These are phyloP conservation scores for Pristiophorus japonicus DNA, from an alignment of 2,113 vertebrate genomes.

Conservation along the genomic window DNA sequence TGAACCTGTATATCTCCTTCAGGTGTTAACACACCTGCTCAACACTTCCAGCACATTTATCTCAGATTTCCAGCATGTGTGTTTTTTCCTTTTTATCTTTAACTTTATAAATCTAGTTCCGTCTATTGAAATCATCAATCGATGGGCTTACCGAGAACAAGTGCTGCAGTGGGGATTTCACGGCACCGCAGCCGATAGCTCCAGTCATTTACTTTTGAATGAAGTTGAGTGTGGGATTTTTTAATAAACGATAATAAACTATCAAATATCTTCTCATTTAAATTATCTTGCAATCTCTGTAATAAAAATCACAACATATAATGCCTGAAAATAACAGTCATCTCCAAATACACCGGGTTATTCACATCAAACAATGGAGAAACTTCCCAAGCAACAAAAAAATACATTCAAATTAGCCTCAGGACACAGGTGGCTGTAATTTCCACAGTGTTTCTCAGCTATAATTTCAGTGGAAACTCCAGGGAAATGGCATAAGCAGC, in stretches of 20 bases:
- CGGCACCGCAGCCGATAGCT: conserved; percentile 66
- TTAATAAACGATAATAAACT: conserved; percentile 72
- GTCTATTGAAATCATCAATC: not conserved
- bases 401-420: not conserved
- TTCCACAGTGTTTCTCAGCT: not conserved
- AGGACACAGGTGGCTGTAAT: not conserved
- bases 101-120: not conserved
- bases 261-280: conserved; percentile 81
- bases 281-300: conserved; percentile 76
- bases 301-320: conserved; percentile 37
- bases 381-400: too few relatives aligned
- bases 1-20: not conserved
- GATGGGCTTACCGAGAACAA: conserved; percentile 67
- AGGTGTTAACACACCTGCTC: not conserved
- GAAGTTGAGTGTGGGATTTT: conserved; percentile 60
- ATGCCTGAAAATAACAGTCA: not conserved
- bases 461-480: not conserved
- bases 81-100: not conserved
- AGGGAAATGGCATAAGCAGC: not conserved
- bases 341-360: not conserved
- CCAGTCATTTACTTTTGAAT: conserved; percentile 64
- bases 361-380: not conserved
- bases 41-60: not conserved
- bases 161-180: conserved; percentile 88
- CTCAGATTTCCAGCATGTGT: not conserved